Percentiles rank a stretch among this genome's conserved stretches.
These are phyloP conservation scores for Epistrophe eligans DNA, from an alignment of 2,888 invertebrate genomes.

Conservation along the genomic window DNA sequence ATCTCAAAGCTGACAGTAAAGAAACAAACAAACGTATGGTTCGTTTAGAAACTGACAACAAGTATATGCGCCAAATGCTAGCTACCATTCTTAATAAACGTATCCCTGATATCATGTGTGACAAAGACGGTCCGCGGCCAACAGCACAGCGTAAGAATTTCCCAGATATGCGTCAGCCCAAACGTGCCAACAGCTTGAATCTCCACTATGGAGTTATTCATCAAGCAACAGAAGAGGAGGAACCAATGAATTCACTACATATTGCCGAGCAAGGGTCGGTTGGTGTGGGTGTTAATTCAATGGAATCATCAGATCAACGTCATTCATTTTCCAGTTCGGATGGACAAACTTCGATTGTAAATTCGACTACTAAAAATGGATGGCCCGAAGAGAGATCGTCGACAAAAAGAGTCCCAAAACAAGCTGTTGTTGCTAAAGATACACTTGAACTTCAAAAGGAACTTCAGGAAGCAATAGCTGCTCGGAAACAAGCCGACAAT, in stretches of 20 bases:
- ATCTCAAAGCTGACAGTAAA: conserved; percentile 87
- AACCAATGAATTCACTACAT: conserved; percentile 55
- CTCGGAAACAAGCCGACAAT: conserved; percentile 83
- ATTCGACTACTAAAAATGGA: conserved; percentile 62
- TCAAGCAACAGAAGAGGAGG: conserved; percentile 77
- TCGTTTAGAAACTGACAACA: conserved; percentile 89
- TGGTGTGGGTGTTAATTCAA: conserved; percentile 76
- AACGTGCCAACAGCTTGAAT: conserved; percentile 82
- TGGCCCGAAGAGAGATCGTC: conserved; percentile 56
- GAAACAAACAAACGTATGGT: conserved; percentile 88
- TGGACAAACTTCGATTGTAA: conserved; percentile 75
- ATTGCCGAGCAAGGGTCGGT: conserved; percentile 50
- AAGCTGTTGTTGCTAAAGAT: conserved; percentile 70
- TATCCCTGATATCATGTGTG: conserved; percentile 80
- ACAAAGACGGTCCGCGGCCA: conserved; percentile 80
- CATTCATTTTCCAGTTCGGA: conserved; percentile 79
- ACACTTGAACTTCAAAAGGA: conserved; percentile 81
- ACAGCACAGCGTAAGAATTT: conserved; percentile 69
- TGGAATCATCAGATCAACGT: conserved; percentile 76
- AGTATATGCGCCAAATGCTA: conserved; percentile 83
- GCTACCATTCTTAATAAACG: conserved; percentile 81
- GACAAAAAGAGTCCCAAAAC: conserved; percentile 72
- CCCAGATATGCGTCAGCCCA: conserved; percentile 77
- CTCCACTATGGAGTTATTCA: conserved; percentile 82
- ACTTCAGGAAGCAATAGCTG: conserved; percentile 82